Evolutionary conservation across 1,140 invertebrate genomes (phyloP).

Genomic region (Drosophila sucinea): DNA sequence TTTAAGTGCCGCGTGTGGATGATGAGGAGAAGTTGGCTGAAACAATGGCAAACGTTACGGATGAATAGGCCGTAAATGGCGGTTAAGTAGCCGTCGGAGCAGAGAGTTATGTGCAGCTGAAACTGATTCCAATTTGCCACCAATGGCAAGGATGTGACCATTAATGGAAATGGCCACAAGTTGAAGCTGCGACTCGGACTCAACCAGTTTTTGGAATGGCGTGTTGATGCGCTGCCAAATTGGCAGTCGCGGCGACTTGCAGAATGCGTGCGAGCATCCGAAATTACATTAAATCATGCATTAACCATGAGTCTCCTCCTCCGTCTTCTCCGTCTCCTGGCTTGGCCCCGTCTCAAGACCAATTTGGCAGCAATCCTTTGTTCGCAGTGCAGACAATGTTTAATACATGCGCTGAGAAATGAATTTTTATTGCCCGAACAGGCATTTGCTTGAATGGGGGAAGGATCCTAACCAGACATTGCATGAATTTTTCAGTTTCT

Average conservation of each 20-base stretch:
- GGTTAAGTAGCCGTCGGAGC: conserved; percentile 62
- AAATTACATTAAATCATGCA: conserved; percentile 80
- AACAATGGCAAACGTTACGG: conserved; percentile 42
- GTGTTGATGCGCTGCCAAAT: conserved; percentile 81
- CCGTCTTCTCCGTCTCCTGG: background rate
- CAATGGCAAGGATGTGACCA: conserved; percentile 64
- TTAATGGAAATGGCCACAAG: conserved; percentile 69
- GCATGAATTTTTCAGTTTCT: conserved; percentile 52
- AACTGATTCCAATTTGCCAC: conserved; percentile 76
- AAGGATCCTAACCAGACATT: background rate
- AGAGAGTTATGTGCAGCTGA: conserved; percentile 68
- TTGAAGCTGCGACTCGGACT: conserved; percentile 24
- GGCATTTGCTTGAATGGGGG: conserved; percentile 28
- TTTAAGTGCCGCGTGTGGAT: conserved; percentile 21
- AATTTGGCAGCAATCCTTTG: conserved; percentile 77
- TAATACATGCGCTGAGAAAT: conserved; percentile 67
- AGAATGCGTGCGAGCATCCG: conserved; percentile 64
- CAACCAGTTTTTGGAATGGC: conserved; percentile 58
- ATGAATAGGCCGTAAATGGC: conserved; percentile 68
- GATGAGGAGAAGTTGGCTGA: conserved; percentile 20
- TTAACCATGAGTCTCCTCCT: conserved; percentile 67
- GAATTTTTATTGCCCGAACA: conserved; percentile 70
- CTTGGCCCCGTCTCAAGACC: conserved; percentile 40
- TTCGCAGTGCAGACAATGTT: conserved; percentile 62
- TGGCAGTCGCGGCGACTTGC: conserved; percentile 47